phyloP scores from a whole-genome alignment of 2,888 invertebrate genomes.

The Tinea trinotella region DNA sequence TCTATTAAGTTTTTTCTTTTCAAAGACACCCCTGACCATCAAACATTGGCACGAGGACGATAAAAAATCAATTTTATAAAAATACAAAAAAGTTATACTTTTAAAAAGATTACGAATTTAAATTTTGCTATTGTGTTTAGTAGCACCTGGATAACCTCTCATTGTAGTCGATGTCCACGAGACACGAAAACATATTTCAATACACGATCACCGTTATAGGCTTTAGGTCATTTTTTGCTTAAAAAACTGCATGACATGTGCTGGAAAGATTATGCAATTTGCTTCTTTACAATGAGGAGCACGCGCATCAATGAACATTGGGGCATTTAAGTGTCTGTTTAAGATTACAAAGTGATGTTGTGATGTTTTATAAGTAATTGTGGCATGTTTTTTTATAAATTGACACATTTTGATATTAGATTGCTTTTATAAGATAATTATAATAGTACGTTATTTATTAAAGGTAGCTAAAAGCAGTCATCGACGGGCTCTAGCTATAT shows the following conservation, averaged over 20 bases:
- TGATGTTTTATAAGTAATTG: background rate
- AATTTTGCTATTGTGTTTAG: constrained; percentile 27
- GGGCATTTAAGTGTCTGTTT: constrained; percentile 34
- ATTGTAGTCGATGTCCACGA: constrained; percentile 56
- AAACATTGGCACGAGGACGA: background rate
- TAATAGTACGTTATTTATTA: too few relatives aligned
- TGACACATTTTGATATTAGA: too few relatives aligned
- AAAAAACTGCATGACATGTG: constrained; percentile 56
- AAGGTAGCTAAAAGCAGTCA: too few relatives aligned
- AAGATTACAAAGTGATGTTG: background rate
- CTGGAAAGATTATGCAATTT: constrained; percentile 68
- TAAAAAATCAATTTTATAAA: constrained; percentile 6
- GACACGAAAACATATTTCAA: constrained; percentile 56
- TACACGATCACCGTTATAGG: constrained; percentile 57
- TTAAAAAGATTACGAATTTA: constrained; percentile 11
- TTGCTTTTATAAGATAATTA: too few relatives aligned
- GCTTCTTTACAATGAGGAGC: constrained; percentile 55
- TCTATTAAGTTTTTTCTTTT: background rate
- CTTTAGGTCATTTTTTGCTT: constrained; percentile 48
- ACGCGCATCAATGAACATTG: constrained; percentile 47
- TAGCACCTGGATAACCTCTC: constrained; percentile 57
- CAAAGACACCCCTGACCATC: constrained; percentile 5
- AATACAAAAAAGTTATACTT: constrained; percentile 7
- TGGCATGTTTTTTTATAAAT: background rate
- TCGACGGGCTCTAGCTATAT: too few relatives aligned